A percentile compares a stretch with the other conserved stretches of the same genome.
phyloP scores from a whole-genome alignment of 2,797 vertebrate genomes.

The Prionace glauca region DNA sequence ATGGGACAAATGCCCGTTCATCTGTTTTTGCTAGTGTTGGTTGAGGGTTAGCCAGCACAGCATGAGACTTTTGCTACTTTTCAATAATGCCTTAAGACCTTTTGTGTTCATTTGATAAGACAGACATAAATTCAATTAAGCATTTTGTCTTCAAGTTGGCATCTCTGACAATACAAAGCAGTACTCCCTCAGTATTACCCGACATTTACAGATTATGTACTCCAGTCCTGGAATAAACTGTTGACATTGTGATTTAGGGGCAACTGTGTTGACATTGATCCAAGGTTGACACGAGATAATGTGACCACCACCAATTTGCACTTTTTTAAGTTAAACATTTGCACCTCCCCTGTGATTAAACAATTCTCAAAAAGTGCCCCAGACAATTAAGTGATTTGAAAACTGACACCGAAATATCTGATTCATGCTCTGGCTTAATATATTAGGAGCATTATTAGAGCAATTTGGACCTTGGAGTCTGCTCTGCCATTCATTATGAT shows the following conservation, averaged over 20 bases:
- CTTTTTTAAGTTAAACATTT: background rate
- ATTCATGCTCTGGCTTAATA: too few relatives aligned
- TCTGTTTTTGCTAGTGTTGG: background rate
- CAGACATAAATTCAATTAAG: background rate
- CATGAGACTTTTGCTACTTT: background rate
- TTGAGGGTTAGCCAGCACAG: background rate
- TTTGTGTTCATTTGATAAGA: background rate
- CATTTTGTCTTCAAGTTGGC: background rate
- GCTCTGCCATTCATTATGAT: too few relatives aligned
- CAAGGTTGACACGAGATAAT: background rate
- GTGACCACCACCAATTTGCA: background rate
- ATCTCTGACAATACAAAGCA: background rate
- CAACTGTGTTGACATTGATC: background rate
- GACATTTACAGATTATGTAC: background rate
- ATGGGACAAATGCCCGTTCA: background rate
- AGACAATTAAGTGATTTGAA: background rate
- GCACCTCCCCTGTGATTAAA: background rate
- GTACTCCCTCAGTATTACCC: background rate
- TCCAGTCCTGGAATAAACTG: background rate
- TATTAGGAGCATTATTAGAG: too few relatives aligned
- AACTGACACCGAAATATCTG: too few relatives aligned
- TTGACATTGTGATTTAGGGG: background rate
- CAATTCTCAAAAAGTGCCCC: background rate
- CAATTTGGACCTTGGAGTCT: too few relatives aligned
- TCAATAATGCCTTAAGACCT: background rate